Percentiles rank a stretch among this genome's conserved stretches.
These are phyloP conservation scores for Procavia capensis DNA, from an alignment of 2,113 vertebrate species.

Conservation along the genomic window DNA sequence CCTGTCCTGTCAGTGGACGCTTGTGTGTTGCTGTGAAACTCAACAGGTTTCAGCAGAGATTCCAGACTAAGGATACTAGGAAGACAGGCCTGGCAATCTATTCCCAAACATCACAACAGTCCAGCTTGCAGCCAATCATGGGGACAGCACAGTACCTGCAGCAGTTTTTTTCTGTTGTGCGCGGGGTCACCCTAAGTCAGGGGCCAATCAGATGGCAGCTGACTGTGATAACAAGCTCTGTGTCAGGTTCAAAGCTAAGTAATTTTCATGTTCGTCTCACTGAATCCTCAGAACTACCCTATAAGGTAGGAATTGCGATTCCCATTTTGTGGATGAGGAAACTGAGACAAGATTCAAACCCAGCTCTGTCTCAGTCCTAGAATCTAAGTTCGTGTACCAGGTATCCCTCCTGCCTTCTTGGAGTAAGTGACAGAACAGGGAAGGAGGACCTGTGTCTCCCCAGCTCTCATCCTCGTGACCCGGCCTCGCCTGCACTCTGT, in stretches of 20 bases:
- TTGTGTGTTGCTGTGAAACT: background rate
- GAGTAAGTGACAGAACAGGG: background rate
- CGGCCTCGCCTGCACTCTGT: background rate
- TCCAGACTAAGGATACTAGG: background rate
- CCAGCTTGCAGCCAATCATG: background rate
- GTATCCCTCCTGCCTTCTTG: background rate
- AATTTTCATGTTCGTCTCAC: background rate
- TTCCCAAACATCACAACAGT: background rate
- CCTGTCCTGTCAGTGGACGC: background rate
- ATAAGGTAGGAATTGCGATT: background rate
- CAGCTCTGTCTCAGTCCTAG: background rate
- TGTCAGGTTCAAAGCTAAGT: background rate
- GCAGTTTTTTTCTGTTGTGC: background rate
- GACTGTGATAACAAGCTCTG: background rate
- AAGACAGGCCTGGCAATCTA: background rate
- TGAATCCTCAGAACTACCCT: background rate
- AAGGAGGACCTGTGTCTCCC: fast-evolving
- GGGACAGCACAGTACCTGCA: background rate
- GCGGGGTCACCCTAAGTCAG: background rate
- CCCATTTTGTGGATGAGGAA: background rate
- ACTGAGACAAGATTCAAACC: background rate
- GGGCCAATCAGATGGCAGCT: background rate
- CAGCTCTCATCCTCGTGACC: background rate
- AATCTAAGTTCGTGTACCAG: background rate
- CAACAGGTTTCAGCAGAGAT: background rate